A percentile compares a stretch with the other conserved stretches of the same genome.
Conservation (phyloP, 1,140 invertebrate genomes). For the Pseudomyrmex pallidus region DNA sequence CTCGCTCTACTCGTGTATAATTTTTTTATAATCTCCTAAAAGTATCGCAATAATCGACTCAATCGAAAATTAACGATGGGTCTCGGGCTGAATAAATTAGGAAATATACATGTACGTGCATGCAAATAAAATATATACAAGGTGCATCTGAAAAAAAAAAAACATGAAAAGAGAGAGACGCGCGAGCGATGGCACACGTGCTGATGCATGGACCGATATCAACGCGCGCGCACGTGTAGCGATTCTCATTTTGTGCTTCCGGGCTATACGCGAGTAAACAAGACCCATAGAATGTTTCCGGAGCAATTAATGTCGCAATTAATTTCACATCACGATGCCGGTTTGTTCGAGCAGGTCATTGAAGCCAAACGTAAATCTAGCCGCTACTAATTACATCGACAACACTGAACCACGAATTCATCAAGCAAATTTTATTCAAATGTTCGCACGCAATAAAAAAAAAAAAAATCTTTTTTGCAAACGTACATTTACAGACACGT, state of each 20-base stretch:
- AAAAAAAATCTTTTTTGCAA: too few relatives aligned
- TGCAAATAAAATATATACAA: too few relatives aligned
- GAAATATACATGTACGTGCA: too few relatives aligned
- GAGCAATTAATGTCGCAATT: slow-evolving; percentile 52
- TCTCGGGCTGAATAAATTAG: too few relatives aligned
- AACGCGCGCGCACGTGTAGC: slow-evolving; percentile 14
- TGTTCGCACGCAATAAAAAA: too few relatives aligned
- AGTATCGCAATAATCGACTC: background rate
- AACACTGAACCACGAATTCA: background rate
- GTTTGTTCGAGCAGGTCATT: background rate
- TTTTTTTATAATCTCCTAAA: too few relatives aligned
- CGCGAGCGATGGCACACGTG: too few relatives aligned
- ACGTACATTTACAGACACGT: background rate
- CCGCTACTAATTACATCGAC: slow-evolving; percentile 14
- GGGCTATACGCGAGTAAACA: slow-evolving; percentile 18
- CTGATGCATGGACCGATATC: background rate
- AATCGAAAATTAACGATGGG: too few relatives aligned
- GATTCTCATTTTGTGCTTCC: slow-evolving; percentile 24
- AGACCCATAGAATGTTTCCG: slow-evolving; percentile 24
- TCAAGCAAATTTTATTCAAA: background rate
- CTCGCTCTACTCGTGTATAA: too few relatives aligned
- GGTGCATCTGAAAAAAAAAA: too few relatives aligned
- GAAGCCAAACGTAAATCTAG: slow-evolving; percentile 12
- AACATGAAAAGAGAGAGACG: too few relatives aligned
- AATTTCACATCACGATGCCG: slow-evolving; percentile 31